These are phyloP conservation scores for Arremon brunneinucha DNA, from an alignment of 2,797 vertebrate species.

Conservation along the genomic window DNA sequence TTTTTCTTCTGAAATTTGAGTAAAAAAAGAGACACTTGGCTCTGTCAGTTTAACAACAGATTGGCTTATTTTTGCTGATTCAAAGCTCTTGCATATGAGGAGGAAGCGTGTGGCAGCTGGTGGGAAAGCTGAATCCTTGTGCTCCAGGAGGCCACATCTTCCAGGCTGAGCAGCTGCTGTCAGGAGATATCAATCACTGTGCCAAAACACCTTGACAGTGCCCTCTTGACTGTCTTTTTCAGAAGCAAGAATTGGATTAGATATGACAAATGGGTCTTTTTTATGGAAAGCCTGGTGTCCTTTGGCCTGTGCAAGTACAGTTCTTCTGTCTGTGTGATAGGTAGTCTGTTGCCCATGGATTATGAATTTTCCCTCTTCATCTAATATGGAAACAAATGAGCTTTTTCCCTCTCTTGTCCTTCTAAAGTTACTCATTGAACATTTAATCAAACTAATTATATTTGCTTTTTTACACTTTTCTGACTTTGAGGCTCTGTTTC, in stretches of 20 bases:
- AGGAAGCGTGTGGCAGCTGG: not conserved
- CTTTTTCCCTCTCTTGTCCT: not conserved
- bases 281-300: not conserved
- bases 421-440: not conserved
- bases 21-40: not conserved
- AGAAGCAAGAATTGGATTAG: not conserved
- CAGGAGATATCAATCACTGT: not conserved
- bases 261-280: not conserved
- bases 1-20: not conserved
- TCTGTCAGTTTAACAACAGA: not conserved
- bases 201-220: conserved; percentile 8
- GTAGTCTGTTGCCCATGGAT: not conserved
- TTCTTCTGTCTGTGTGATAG: not conserved
- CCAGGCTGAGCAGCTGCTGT: conserved; percentile 15
- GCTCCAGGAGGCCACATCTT: not conserved
- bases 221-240: not conserved
- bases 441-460: not conserved
- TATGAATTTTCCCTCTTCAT: not conserved
- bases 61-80: not conserved
- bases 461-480: not conserved
- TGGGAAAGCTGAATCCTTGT: not conserved
- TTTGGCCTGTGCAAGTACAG: not conserved
- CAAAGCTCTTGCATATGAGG: not conserved
- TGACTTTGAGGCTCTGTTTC: not conserved
- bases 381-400: not conserved